Evolutionary conservation across 2,888 invertebrate genomes (phyloP).

Genomic region (Tetranychus piercei): DNA sequence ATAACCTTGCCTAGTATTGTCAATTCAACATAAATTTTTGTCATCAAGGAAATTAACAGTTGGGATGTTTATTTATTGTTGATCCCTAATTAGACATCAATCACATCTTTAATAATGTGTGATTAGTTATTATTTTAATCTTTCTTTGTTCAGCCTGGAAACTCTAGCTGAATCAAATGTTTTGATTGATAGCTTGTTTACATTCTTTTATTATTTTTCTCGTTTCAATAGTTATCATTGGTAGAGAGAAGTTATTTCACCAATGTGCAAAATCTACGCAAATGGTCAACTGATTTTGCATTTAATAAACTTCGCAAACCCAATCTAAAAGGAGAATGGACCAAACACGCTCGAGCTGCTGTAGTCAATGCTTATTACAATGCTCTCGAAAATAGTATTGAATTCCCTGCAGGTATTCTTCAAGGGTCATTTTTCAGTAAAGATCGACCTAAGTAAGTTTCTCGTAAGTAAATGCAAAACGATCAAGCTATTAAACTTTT

Average conservation of each 20-base stretch:
- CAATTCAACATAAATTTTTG: no score
- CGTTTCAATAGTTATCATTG: conserved; percentile 44
- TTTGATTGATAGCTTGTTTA: no score
- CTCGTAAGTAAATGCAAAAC: not conserved
- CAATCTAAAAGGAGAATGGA: conserved; percentile 39
- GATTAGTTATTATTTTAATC: not conserved
- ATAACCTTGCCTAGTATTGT: no score
- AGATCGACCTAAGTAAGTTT: conserved; percentile 28
- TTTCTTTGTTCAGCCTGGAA: no score
- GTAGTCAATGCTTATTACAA: conserved; percentile 72
- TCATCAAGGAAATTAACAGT: not conserved
- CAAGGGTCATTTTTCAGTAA: conserved; percentile 30
- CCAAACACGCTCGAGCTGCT: conserved; percentile 61
- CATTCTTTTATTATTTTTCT: not conserved
- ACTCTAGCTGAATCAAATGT: no score
- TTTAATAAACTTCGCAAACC: conserved; percentile 56
- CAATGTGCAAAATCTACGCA: conserved; percentile 54
- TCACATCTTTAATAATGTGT: conserved; percentile 7
- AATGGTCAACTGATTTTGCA: conserved; percentile 59
- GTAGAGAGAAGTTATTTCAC: conserved; percentile 50
- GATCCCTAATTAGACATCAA: no score
- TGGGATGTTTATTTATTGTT: not conserved
- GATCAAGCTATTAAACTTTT: not conserved
- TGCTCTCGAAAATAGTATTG: conserved; percentile 61
- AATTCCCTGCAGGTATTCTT: conserved; percentile 29